Percentiles rank a stretch among this genome's conserved stretches.
These are phyloP conservation scores for Neocrepidodera transversa DNA, from an alignment of 2,888 invertebrate genomes.

Conservation along the genomic window DNA sequence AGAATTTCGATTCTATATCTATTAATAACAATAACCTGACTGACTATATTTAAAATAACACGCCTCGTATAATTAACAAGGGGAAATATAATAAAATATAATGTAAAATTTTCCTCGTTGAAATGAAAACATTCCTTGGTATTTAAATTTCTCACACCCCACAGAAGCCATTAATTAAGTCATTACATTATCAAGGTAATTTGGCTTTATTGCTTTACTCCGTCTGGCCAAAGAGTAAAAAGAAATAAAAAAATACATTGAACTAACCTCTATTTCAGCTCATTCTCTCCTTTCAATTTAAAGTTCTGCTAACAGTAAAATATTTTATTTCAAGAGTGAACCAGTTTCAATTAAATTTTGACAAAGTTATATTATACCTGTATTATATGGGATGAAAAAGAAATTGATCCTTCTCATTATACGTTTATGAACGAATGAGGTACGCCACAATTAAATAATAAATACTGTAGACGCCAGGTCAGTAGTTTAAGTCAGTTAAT, in stretches of 20 bases:
- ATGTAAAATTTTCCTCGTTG: too few species aligned
- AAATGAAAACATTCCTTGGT: not conserved
- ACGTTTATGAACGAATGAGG: conserved; percentile 5
- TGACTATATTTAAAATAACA: too few species aligned
- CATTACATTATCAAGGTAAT: conserved; percentile 10
- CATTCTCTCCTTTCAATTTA: not conserved
- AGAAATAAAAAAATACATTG: not conserved
- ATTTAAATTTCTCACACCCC: conserved; percentile 5
- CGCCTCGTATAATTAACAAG: too few species aligned
- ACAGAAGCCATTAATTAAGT: not conserved
- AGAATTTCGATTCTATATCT: too few species aligned
- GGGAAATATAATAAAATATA: too few species aligned
- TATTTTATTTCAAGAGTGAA: too few species aligned
- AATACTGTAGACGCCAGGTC: conserved; percentile 13
- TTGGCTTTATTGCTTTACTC: not conserved
- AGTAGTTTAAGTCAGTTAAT: conserved; percentile 8
- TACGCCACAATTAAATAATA: conserved; percentile 16
- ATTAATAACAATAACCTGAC: too few species aligned
- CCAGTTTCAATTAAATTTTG: too few species aligned
- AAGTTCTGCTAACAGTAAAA: not conserved
- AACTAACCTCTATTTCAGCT: not conserved
- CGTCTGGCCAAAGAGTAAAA: not conserved
- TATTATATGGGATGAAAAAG: too few species aligned
- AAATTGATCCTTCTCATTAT: not conserved
- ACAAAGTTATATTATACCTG: too few species aligned